phyloP scores from a whole-genome alignment of 2,888 invertebrate genomes.

The Barypeithes pellucidus region DNA sequence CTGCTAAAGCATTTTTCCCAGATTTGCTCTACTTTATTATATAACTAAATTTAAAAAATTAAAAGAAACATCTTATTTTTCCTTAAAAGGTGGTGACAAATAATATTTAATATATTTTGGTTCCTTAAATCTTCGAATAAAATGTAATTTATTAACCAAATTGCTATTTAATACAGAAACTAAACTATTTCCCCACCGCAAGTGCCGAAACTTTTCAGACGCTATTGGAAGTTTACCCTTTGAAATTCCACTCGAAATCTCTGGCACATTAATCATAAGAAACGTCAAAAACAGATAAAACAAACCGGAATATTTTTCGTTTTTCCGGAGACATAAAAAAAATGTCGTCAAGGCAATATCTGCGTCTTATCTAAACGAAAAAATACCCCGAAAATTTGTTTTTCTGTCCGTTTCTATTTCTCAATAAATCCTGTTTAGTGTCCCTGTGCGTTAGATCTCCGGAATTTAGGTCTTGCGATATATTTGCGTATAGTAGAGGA shows the following conservation, averaged over 20 bases:
- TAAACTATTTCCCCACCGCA: neutral
- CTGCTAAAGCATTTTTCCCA: too few species aligned
- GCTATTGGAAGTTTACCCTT: slow-evolving; percentile 40
- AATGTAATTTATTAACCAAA: neutral
- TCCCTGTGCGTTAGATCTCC: slow-evolving; percentile 57
- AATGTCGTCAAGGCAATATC: slow-evolving; percentile 48
- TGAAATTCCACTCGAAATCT: slow-evolving; percentile 39
- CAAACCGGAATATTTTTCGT: slow-evolving; percentile 44
- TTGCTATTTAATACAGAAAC: neutral
- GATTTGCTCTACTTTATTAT: too few species aligned
- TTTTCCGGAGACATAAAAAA: slow-evolving; percentile 48
- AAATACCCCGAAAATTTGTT: slow-evolving; percentile 51
- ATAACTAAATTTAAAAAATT: too few species aligned
- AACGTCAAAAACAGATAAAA: slow-evolving; percentile 51
- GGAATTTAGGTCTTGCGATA: slow-evolving; percentile 33
- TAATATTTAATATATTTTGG: too few species aligned
- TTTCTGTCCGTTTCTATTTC: slow-evolving; percentile 58
- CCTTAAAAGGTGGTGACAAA: too few species aligned
- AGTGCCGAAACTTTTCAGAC: slow-evolving; percentile 27
- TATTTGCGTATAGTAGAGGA: slow-evolving; percentile 38
- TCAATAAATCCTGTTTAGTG: slow-evolving; percentile 65
- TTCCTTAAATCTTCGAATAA: too few species aligned
- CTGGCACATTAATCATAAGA: slow-evolving; percentile 41
- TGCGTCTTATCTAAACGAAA: slow-evolving; percentile 45
- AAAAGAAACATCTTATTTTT: too few species aligned